Conservation (phyloP, 2,113 vertebrate genomes). For the Desmodus rotundus region DNA sequence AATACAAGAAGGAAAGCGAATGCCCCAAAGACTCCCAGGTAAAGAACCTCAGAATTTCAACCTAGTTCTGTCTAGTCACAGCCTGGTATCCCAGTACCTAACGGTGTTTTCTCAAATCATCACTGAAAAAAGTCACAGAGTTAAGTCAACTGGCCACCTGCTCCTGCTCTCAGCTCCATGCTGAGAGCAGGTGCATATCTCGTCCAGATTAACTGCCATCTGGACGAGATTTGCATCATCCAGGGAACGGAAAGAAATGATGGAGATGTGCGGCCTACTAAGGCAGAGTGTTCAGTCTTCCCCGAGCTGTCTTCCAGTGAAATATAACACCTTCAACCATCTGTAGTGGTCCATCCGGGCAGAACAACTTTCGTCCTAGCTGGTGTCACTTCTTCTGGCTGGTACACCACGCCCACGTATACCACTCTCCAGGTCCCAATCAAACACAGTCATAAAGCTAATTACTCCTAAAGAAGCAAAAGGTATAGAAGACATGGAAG, state of each 20-base stretch:
- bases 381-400: not conserved
- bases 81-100: not conserved
- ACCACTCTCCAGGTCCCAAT: not conserved
- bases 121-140: not conserved
- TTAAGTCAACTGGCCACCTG: not conserved
- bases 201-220: not conserved
- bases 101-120: not conserved
- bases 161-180: not conserved
- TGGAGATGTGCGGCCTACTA: not conserved
- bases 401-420: not conserved
- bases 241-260: not conserved
- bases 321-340: not conserved
- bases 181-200: too few species aligned
- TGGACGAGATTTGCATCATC: not conserved
- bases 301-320: not conserved
- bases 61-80: not conserved
- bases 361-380: not conserved
- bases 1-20: constrained; percentile 14
- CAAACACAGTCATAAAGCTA: not conserved
- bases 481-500: not conserved
- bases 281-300: not conserved
- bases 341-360: not conserved
- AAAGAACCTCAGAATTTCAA: not conserved
- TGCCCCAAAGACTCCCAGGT: not conserved
- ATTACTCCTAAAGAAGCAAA: not conserved